A percentile compares a stretch with the other conserved stretches of the same genome.
Conservation (phyloP, 1,140 invertebrate genomes). For the Druon quercuslanigerum region DNA sequence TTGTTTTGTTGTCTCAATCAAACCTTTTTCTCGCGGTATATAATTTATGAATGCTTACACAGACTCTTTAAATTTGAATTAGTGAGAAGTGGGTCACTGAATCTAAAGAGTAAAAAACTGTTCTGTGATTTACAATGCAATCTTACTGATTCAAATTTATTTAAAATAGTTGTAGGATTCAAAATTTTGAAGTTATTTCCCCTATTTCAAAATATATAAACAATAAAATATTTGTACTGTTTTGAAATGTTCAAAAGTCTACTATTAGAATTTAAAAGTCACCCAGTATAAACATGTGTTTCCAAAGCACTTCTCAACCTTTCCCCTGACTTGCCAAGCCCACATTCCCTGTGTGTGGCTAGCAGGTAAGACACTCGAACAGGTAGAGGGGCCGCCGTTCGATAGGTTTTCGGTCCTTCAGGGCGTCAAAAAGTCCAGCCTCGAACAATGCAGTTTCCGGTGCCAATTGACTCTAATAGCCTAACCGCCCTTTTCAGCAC, state of each 20-base stretch:
- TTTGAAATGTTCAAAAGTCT: not conserved
- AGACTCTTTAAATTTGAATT: no score
- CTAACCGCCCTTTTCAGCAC: slow-evolving; percentile 6
- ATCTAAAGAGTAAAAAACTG: no score
- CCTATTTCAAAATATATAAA: no score
- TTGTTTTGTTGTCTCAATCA: no score
- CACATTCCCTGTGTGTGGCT: slow-evolving; percentile 58
- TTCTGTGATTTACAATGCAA: no score
- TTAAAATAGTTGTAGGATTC: no score
- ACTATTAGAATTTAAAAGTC: not conserved
- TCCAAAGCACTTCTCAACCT: slow-evolving; percentile 32
- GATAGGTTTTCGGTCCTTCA: not conserved
- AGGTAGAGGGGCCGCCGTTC: slow-evolving; percentile 20
- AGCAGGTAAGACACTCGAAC: slow-evolving; percentile 46
- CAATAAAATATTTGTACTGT: not conserved
- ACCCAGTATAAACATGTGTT: slow-evolving; percentile 26
- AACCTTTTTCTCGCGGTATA: no score
- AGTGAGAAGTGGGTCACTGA: no score
- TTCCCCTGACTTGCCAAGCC: slow-evolving; percentile 44
- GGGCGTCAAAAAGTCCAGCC: slow-evolving; percentile 15
- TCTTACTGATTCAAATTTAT: no score
- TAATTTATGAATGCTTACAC: no score
- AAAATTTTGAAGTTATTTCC: no score
- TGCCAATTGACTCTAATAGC: slow-evolving; percentile 8
- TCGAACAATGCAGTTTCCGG: slow-evolving; percentile 8